Conservation (phyloP, 1,140 invertebrate genomes). For the Ylistrum balloti region DNA sequence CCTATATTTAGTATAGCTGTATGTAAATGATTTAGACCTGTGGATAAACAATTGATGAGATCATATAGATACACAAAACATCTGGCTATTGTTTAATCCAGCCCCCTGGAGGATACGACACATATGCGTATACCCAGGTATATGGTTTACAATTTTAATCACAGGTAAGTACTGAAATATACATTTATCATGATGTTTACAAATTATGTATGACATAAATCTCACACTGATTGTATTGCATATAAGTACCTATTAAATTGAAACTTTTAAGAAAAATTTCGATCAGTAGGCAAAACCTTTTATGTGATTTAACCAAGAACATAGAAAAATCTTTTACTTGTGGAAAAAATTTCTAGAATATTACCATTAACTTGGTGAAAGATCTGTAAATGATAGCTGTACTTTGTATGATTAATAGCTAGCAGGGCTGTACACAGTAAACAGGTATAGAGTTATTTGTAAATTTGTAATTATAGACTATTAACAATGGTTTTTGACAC, state of each 20-base stretch:
- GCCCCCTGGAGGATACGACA: not conserved
- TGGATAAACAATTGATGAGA: not conserved
- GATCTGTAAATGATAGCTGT: not conserved
- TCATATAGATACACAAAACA: not conserved
- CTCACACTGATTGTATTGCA: not conserved
- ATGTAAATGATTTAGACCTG: not conserved
- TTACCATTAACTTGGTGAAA: not conserved
- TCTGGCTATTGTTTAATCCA: not conserved
- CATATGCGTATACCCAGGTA: not conserved
- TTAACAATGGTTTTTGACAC: not conserved
- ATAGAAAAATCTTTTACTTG: not conserved
- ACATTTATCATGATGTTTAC: not conserved
- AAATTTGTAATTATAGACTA: not conserved
- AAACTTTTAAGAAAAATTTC: too few species aligned
- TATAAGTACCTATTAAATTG: not conserved
- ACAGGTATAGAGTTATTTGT: not conserved
- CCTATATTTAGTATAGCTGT: not conserved
- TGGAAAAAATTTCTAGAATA: not conserved
- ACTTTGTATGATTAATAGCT: not conserved
- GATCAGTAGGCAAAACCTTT: too few species aligned
- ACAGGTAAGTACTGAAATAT: constrained; percentile 18
- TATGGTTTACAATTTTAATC: not conserved
- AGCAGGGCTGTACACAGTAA: not conserved
- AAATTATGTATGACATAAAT: not conserved
- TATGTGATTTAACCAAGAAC: too few species aligned